Evolutionary conservation across 2,888 invertebrate species (phyloP).

Genomic region (Leptogaster cylindrica): DNA sequence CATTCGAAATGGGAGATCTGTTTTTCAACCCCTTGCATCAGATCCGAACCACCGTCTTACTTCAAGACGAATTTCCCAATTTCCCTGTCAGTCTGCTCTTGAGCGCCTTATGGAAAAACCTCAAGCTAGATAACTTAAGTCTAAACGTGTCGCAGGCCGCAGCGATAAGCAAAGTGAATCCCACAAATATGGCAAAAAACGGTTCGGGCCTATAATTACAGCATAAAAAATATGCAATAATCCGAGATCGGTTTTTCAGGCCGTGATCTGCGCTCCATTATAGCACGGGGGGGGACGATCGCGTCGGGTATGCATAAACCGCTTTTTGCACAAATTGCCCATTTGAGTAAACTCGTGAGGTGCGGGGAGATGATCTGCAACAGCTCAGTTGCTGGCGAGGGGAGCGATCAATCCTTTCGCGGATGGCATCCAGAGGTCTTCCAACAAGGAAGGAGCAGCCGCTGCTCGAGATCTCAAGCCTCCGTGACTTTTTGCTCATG

Average conservation of each 20-base stretch:
- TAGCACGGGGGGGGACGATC: constrained; percentile 11
- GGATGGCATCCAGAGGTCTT: constrained; percentile 23
- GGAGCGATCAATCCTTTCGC: constrained; percentile 33
- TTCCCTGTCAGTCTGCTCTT: no score
- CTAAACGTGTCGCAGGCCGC: constrained; percentile 29
- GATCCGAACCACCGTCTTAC: no score
- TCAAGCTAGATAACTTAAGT: no score
- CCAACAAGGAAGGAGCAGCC: constrained; percentile 35
- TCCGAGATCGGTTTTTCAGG: constrained; percentile 35
- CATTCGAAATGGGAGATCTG: no score
- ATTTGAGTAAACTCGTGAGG: constrained; percentile 36
- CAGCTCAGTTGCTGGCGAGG: constrained; percentile 17
- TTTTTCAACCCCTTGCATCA: no score
- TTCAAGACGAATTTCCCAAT: no score
- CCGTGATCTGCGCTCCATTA: constrained; percentile 35
- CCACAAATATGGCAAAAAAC: constrained; percentile 37
- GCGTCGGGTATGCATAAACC: constrained; percentile 35
- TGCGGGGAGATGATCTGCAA: constrained; percentile 23
- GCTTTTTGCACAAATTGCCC: constrained; percentile 40
- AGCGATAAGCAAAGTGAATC: constrained; percentile 36
- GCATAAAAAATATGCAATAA: constrained; percentile 37
- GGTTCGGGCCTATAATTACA: constrained; percentile 34
- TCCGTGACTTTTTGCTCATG: constrained; percentile 19
- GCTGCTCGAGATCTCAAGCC: no score
- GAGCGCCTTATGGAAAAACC: no score